Evolutionary conservation across 2,888 invertebrate genomes (phyloP).

Genomic region (Yponomeuta malinellus): DNA sequence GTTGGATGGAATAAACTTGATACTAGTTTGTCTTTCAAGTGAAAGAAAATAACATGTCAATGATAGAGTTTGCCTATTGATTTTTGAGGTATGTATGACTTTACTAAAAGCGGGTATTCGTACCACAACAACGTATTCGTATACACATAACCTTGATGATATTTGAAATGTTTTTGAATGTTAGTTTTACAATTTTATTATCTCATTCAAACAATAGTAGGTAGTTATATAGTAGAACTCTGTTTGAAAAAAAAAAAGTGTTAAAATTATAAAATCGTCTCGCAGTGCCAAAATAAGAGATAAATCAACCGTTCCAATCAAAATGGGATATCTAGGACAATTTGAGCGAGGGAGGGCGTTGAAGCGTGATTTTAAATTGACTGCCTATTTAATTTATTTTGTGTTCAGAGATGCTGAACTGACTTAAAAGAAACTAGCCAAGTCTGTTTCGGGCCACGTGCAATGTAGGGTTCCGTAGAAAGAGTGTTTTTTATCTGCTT

Average conservation of each 20-base stretch:
- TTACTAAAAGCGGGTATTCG: no score
- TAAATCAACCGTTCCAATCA: constrained; percentile 73
- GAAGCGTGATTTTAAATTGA: constrained; percentile 68
- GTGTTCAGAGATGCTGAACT: not conserved
- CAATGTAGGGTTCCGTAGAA: no score
- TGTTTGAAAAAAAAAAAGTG: constrained; percentile 35
- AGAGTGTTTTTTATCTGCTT: no score
- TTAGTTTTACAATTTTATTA: not conserved
- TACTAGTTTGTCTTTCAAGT: not conserved
- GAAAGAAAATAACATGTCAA: not conserved
- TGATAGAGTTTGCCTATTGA: no score
- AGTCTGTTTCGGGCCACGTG: not conserved
- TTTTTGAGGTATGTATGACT: no score
- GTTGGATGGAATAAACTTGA: constrained; percentile 6
- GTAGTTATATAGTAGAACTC: not conserved
- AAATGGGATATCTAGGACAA: constrained; percentile 71
- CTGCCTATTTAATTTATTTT: constrained; percentile 49
- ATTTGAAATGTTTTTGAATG: no score
- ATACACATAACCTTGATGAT: no score
- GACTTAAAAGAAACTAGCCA: not conserved
- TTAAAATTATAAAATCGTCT: constrained; percentile 44
- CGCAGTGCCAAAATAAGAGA: constrained; percentile 57
- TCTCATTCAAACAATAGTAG: not conserved
- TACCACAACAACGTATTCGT: no score
- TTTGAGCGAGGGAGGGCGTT: constrained; percentile 61